Percentiles rank a stretch among this genome's conserved stretches.
phyloP scores from a whole-genome alignment of 2,113 vertebrate genomes.

The Cygnus buccinator region DNA sequence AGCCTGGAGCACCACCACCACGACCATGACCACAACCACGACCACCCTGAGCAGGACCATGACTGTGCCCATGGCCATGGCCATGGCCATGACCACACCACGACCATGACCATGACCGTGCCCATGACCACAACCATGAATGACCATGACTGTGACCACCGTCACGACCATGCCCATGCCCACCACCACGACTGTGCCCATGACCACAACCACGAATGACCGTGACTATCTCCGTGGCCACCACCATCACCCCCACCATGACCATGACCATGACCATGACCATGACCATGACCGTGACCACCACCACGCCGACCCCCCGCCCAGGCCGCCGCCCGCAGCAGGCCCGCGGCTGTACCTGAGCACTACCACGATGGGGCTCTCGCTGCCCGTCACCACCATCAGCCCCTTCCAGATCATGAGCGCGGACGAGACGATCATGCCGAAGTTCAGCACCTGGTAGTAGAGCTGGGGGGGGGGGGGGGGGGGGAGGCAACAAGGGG shows the following conservation, averaged over 20 bases:
- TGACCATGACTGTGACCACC: too few species aligned
- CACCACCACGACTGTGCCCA: neutral
- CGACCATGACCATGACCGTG: too few species aligned
- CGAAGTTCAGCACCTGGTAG: slow-evolving; percentile 98
- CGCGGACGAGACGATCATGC: slow-evolving; percentile 98
- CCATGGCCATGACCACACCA: too few species aligned
- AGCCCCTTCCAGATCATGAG: slow-evolving; percentile 99
- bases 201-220: neutral
- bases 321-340: too few species aligned
- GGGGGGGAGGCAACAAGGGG: too few species aligned
- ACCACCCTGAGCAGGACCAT: too few species aligned
- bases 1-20: neutral
- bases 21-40: too few species aligned
- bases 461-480: slow-evolving; percentile 81
- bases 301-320: neutral
- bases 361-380: slow-evolving; percentile 97
- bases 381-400: slow-evolving; percentile 97
- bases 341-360: slow-evolving; percentile 83
- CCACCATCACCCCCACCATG: neutral
- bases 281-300: neutral
- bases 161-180: neutral
- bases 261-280: too few species aligned
- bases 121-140: too few species aligned
- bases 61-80: too few species aligned
- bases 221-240: neutral